Conservation (phyloP, 2,888 invertebrate species). For the Lottia gigantea region DNA sequence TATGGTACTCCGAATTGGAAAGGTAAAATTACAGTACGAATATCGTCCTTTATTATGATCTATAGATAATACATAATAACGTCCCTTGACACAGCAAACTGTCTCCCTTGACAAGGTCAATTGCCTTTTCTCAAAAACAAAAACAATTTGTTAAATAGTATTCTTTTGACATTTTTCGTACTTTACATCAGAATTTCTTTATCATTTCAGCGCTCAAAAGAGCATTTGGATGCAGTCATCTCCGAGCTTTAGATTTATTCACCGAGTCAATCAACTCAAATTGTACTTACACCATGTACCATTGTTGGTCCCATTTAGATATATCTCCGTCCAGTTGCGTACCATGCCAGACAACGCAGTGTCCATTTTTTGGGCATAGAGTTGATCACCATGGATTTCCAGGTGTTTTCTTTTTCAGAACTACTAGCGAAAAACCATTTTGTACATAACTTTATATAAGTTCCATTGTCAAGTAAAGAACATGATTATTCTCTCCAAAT, state of each 20-base stretch:
- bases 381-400: constrained; percentile 14
- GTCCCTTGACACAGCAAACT: no score
- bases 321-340: constrained; percentile 77
- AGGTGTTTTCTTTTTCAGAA: constrained; percentile 24
- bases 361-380: constrained; percentile 39
- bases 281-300: constrained; percentile 82
- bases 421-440: constrained; percentile 22
- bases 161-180: background rate
- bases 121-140: no score
- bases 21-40: no score
- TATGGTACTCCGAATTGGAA: no score
- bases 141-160: no score
- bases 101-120: no score
- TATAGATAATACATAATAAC: no score
- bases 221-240: constrained; percentile 84
- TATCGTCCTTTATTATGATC: no score
- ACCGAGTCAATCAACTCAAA: constrained; percentile 80
- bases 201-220: constrained; percentile 31
- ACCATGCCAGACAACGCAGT: constrained; percentile 28
- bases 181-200: background rate
- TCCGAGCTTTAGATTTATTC: constrained; percentile 84
- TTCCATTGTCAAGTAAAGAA: background rate
- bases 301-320: constrained; percentile 83
- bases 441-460: background rate
- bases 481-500: no score